Base-by-base conservation (phyloP, 2,888 invertebrate genomes). In the Agriopis aurantiaria region DNA sequence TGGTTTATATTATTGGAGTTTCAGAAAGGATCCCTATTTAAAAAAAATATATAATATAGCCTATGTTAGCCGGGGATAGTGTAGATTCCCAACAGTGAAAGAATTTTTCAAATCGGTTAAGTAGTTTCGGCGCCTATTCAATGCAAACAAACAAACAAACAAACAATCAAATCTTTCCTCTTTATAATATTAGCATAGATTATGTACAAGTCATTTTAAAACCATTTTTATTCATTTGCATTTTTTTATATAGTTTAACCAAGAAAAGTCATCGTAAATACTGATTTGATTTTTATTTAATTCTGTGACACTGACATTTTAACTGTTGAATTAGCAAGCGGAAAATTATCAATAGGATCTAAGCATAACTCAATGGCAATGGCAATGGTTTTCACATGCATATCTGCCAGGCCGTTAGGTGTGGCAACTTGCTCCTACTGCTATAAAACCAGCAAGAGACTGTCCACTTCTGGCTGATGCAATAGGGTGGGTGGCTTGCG, bases 381-480 rank as follows among this genome's bases (percentile, higher is more conserved):
- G 63, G 66, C 70, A 69, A 78, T 78, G 70, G 65, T 77, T 79
- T 80, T 77, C 71, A 80, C 75, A 53, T 62, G 62, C 23, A 75
- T 72, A 78, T 80, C 78, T 81, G 69, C 75, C 71, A 79, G 76
- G 77, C 75, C 69, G 57, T 74, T 68, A 85, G 85, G 85, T 85
- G 87, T 79, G 84, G 86, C 76, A 88, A 88, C 84, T 78, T 80
- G 85, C 76, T 77, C 78, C 81, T 79, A 81, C 74, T 77, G 75
- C 72, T 79, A 81, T 83, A 83, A 86, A 87, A 85, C 78, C 81
- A 70, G 83, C 75, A 79, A 85, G 85, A 88, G 85, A 87, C 81
- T 87, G 85, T 78, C 88, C 80, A 86, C 80, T 87, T 86, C 86
- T 83, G 89, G 91, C 91, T 93, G 92, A 92, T 91, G 92, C 92